Evolutionary conservation across 2,888 invertebrate species (phyloP), one percentile per base, ranked within the genome.

Genomic region (Cheilosia impressa): DNA sequence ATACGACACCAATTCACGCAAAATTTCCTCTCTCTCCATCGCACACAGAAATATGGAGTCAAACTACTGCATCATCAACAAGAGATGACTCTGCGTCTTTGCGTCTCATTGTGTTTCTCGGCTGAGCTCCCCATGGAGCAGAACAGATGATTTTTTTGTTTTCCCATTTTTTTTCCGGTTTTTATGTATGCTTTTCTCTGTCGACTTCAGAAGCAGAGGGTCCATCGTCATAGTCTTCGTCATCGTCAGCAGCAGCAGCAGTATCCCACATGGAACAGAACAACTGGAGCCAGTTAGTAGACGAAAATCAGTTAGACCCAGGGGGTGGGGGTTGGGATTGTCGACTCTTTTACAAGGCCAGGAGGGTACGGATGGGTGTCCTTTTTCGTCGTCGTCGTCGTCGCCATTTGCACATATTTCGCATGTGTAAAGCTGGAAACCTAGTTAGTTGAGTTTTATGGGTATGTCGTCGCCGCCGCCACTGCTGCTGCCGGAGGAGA

Each of bases 1-100:
- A 85, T 85, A 85, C 81, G 77, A 85, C 81, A 85, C 85, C 76
- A 77, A 81, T 85, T 85, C 81, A 76, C 85, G 85, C 85, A 81
- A 72, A 85, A 81, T 24, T 19, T 27, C 7, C 50, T 38, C 62
- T 38, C 66, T 43, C 47, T 69, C 34, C 9, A 5, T 19, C 31
- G 27, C 19, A 9, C 41, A 38, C n/a, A 63, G 45, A 68, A 50
- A 66, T 66, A 73, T 19, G 34, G 50, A 19, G 17, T 9, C 47
- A 76, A 38, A 60, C 71, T 68, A 52, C 80, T 66, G 69, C 84
- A 85, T 76, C 80, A 71, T 75, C 80, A 57, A 65, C 68, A 60
- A 52, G 31, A 55, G 84, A 80, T 85, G 80, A 68, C 80, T 85
- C 52, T 80, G 80, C 66, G 73, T 75, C 83, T 76, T 81, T 73